Percentiles rank a stretch among this genome's conserved stretches.
phyloP scores from a whole-genome alignment of 1,140 invertebrate genomes.

The Pseudachorutes palmiensis region DNA sequence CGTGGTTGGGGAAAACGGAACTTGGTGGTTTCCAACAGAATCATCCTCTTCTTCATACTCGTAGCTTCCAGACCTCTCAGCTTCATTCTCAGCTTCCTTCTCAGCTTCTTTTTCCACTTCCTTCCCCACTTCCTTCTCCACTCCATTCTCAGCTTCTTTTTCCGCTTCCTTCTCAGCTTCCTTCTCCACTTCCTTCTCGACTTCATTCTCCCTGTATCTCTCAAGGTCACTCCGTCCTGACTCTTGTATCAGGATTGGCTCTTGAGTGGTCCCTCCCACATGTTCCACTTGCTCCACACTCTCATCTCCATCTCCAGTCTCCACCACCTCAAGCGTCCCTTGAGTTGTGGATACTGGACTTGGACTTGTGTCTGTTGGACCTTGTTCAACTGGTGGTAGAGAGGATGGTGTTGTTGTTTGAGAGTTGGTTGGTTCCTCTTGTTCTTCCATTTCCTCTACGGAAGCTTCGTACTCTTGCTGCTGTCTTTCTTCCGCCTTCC shows the following conservation, averaged over 20 bases:
- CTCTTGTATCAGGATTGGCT: constrained; percentile 25
- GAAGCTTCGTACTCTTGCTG: constrained; percentile 16
- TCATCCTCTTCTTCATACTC: constrained; percentile 18
- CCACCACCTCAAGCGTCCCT: neutral
- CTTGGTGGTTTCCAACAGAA: too few species aligned
- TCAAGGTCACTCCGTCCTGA: constrained; percentile 27
- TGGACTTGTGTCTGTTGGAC: too few species aligned
- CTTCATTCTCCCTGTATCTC: constrained; percentile 17
- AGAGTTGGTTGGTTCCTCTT: constrained; percentile 5
- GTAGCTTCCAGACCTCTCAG: too few species aligned
- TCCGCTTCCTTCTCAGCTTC: constrained; percentile 3
- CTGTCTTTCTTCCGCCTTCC: neutral
- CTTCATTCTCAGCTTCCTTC: constrained; percentile 17
- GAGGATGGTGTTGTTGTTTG: too few species aligned
- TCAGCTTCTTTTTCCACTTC: neutral
- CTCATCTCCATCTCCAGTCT: neutral
- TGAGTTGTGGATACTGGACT: too few species aligned
- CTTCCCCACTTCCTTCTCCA: neutral
- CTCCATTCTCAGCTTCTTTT: constrained; percentile 28
- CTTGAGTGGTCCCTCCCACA: neutral
- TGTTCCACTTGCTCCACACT: neutral
- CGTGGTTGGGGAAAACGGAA: too few species aligned
- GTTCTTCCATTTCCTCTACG: constrained; percentile 2
- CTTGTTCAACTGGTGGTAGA: too few species aligned
- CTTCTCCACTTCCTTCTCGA: neutral